Percentiles rank a stretch among this genome's conserved stretches.
Conservation (phyloP, 2,888 invertebrate genomes). For the Leucoptera coffeella region DNA sequence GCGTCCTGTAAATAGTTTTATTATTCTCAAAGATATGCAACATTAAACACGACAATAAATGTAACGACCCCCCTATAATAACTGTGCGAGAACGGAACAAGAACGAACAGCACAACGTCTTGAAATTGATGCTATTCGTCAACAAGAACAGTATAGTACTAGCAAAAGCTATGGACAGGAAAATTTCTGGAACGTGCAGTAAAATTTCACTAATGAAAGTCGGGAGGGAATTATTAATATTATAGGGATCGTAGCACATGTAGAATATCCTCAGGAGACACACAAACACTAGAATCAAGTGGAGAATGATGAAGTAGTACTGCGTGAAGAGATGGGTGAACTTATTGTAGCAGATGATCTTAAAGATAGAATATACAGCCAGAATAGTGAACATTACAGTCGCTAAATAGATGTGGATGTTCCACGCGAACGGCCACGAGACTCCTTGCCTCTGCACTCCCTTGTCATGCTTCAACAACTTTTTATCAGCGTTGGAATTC, state of each 20-base stretch:
- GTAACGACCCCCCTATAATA: conserved; percentile 70
- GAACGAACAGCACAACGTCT: conserved; percentile 61
- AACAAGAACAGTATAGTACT: conserved; percentile 80
- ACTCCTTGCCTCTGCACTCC: conserved; percentile 42
- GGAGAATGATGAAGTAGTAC: conserved; percentile 82
- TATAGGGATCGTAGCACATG: conserved; percentile 88
- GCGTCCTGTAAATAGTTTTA: conserved; percentile 38
- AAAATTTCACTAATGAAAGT: conserved; percentile 74
- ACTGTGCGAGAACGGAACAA: conserved; percentile 76
- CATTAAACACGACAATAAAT: conserved; percentile 74
- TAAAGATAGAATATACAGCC: conserved; percentile 79
- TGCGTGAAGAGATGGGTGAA: conserved; percentile 81
- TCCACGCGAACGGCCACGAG: conserved; percentile 84
- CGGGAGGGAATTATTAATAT: conserved; percentile 75
- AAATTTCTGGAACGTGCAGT: conserved; percentile 78
- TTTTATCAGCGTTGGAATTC: conserved; percentile 51
- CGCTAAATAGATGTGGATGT: conserved; percentile 82
- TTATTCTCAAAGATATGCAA: conserved; percentile 71
- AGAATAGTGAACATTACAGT: conserved; percentile 80
- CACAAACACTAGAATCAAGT: conserved; percentile 74
- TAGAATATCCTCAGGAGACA: conserved; percentile 81
- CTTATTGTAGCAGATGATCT: conserved; percentile 79
- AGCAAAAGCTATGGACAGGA: conserved; percentile 84
- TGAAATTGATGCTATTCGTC: conserved; percentile 71
- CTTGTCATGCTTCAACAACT: conserved; percentile 35